These are phyloP conservation scores for Nephrotoma guestfalica DNA, from an alignment of 2,888 invertebrate genomes.

Conservation along the genomic window DNA sequence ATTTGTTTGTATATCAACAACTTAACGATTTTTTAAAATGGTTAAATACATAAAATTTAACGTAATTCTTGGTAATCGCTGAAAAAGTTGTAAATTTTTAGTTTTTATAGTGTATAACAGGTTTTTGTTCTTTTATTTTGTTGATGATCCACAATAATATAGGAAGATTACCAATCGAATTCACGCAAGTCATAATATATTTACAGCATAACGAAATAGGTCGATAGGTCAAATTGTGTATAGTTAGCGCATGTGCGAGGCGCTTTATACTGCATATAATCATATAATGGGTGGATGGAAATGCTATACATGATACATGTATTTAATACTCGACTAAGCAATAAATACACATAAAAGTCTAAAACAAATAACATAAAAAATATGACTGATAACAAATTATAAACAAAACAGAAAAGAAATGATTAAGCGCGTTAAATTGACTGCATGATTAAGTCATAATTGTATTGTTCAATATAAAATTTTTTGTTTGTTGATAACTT, in stretches of 20 bases:
- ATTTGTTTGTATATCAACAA: background rate
- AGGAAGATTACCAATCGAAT: background rate
- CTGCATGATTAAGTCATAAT: background rate
- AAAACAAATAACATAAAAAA: background rate
- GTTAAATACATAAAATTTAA: background rate
- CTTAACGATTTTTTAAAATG: background rate
- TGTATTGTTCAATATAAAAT: background rate
- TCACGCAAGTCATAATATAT: background rate
- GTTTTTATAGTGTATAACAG: background rate
- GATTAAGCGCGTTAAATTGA: background rate
- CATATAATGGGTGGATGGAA: background rate
- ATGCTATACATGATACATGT: background rate
- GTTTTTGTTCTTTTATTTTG: background rate
- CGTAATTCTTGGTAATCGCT: background rate
- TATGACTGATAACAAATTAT: background rate
- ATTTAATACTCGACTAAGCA: background rate
- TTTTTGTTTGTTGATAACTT: background rate
- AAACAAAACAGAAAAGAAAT: background rate
- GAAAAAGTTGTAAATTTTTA: background rate
- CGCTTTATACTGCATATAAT: background rate
- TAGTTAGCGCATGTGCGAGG: background rate
- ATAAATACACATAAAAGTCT: background rate
- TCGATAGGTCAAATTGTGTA: background rate
- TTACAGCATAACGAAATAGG: background rate
- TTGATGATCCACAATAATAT: background rate